phyloP scores from a whole-genome alignment of 2,113 vertebrate genomes.

The Baryphthengus martii region DNA sequence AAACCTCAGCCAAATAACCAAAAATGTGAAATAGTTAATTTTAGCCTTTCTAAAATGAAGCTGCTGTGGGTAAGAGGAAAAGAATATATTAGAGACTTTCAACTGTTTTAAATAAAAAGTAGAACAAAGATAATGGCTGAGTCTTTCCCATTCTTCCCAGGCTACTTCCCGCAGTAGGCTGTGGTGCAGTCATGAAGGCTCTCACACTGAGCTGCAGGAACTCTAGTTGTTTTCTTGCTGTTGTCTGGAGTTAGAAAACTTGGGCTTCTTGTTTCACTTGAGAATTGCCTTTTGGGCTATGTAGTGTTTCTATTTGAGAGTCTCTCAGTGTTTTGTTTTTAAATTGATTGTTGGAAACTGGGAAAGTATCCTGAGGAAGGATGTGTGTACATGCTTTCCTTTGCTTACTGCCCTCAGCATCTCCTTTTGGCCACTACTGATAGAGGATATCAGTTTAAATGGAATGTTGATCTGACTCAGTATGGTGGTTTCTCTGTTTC shows the following conservation, averaged over 20 bases:
- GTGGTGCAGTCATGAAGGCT: fast-evolving
- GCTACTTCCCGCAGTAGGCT: neutral
- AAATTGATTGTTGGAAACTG: neutral
- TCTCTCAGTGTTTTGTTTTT: neutral
- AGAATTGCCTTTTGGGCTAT: neutral
- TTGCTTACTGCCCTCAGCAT: neutral
- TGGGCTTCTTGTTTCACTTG: neutral
- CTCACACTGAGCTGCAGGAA: neutral
- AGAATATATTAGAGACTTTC: neutral
- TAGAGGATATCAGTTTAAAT: neutral
- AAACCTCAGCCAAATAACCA: neutral
- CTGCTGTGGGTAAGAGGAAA: neutral
- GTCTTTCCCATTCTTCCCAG: neutral
- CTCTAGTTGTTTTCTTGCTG: neutral
- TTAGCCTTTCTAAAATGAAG: neutral
- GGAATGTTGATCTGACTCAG: neutral
- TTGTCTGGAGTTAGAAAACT: neutral
- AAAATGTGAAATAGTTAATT: neutral
- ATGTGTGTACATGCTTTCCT: neutral
- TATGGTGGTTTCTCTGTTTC: neutral
- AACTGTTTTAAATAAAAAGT: neutral
- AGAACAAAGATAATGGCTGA: neutral
- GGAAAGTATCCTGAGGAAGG: neutral
- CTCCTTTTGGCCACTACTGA: neutral
- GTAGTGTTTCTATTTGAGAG: neutral